Evolutionary conservation across 2,888 invertebrate genomes (phyloP).

Genomic region (Perdita meconis): DNA sequence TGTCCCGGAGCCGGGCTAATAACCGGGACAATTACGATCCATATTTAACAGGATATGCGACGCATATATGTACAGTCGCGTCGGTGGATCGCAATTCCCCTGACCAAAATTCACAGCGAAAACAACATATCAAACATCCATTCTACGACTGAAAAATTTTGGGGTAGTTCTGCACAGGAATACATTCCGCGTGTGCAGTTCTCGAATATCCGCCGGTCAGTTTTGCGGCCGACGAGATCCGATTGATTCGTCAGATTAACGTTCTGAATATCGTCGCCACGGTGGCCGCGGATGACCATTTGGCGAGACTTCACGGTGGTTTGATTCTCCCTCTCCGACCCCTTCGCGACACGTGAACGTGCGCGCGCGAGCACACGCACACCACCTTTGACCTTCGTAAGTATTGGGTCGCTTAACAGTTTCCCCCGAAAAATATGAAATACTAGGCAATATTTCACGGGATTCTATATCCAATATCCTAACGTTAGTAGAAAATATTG

Average conservation of each 20-base stretch:
- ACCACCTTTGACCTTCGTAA: neutral
- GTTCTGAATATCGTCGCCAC: conserved; percentile 73
- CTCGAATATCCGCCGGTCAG: conserved; percentile 54
- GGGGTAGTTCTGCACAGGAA: conserved; percentile 24
- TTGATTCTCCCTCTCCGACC: conserved; percentile 34
- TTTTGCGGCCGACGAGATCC: conserved; percentile 58
- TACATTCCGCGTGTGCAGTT: conserved; percentile 52
- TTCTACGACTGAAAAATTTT: conserved; percentile 54
- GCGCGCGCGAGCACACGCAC: neutral
- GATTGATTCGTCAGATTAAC: conserved; percentile 78
- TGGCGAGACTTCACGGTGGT: conserved; percentile 60
- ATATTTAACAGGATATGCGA: conserved; percentile 50
- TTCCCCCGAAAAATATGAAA: too few relatives aligned
- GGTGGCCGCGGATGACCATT: conserved; percentile 62
- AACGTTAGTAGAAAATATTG: too few relatives aligned
- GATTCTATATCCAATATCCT: too few relatives aligned
- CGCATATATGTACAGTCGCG: neutral
- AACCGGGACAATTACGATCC: conserved; percentile 57
- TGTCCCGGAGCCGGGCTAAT: conserved; percentile 40
- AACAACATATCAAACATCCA: conserved; percentile 59
- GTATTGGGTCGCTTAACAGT: neutral
- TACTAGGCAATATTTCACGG: too few relatives aligned
- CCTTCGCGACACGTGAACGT: neutral
- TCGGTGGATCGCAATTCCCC: conserved; percentile 51
- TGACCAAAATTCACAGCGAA: conserved; percentile 52